Evolutionary conservation across 2,113 vertebrate species (phyloP).

Genomic region (Anthoscopus minutus): DNA sequence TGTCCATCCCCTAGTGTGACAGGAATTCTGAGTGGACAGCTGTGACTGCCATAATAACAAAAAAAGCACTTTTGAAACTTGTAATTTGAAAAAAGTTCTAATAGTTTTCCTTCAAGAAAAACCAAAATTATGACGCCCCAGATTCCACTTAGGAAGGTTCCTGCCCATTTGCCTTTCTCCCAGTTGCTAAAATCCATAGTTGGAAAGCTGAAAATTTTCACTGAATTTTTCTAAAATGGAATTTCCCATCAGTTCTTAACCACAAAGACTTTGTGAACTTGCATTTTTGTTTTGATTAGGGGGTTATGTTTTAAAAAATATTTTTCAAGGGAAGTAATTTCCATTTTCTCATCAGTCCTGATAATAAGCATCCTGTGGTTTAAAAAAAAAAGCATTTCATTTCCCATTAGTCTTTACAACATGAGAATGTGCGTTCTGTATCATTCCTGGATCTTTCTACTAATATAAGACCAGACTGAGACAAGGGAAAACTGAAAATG

Average conservation of each 20-base stretch:
- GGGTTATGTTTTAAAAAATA: neutral
- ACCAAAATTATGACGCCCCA: neutral
- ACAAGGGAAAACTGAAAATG: neutral
- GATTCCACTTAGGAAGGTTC: neutral
- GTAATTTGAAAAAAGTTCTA: neutral
- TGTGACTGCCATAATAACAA: neutral
- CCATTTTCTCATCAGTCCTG: neutral
- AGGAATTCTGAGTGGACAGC: neutral
- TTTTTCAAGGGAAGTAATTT: neutral
- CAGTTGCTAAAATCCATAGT: neutral
- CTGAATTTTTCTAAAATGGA: neutral
- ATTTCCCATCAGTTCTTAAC: neutral
- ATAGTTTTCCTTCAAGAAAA: neutral
- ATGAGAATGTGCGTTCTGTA: neutral
- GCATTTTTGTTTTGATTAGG: neutral
- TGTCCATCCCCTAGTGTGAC: neutral
- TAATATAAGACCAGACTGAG: neutral
- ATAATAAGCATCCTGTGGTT: neutral
- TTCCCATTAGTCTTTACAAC: neutral
- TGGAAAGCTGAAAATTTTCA: neutral
- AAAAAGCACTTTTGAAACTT: neutral
- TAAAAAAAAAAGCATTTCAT: neutral
- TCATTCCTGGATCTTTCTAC: neutral
- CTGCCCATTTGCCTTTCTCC: neutral
- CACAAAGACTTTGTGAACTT: neutral